Percentiles rank a stretch among this genome's conserved stretches.
These are phyloP conservation scores for Alligator mississippiensis DNA, from an alignment of 2,113 vertebrate genomes.

Conservation along the genomic window DNA sequence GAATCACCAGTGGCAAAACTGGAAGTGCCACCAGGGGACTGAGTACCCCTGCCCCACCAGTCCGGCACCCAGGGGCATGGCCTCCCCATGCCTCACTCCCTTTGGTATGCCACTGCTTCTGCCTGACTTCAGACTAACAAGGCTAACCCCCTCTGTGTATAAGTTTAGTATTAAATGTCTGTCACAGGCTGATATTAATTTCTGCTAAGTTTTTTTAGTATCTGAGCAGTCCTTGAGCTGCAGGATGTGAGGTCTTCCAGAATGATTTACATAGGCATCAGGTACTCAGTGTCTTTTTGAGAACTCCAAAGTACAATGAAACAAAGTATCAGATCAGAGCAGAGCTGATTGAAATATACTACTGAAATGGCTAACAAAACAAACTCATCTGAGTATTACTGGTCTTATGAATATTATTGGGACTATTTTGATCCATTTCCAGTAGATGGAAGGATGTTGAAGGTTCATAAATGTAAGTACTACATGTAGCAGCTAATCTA, in stretches of 20 bases:
- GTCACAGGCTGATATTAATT: background rate
- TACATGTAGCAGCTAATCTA: background rate
- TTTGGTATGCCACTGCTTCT: too few relatives aligned
- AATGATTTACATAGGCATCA: constrained; percentile 19
- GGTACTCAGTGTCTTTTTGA: constrained; percentile 23
- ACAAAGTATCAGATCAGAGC: constrained; percentile 18
- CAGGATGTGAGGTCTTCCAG: background rate
- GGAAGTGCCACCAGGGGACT: too few relatives aligned
- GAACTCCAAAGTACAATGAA: background rate
- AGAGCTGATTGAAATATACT: constrained; percentile 36
- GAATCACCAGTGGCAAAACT: too few relatives aligned
- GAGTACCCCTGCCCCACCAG: too few relatives aligned
- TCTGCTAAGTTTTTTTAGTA: background rate
- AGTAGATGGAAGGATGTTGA: constrained; percentile 88
- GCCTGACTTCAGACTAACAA: too few relatives aligned
- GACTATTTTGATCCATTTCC: constrained; percentile 88
- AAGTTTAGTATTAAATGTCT: background rate
- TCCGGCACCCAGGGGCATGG: too few relatives aligned
- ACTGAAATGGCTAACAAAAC: constrained; percentile 76
- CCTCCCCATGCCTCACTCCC: too few relatives aligned
- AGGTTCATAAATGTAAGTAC: constrained; percentile 91
- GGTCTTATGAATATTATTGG: constrained; percentile 88
- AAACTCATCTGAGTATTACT: constrained; percentile 60
- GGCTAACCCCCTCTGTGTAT: background rate
- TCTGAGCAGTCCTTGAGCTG: constrained; percentile 59